These are phyloP conservation scores for Paratrypauchen microcephalus DNA, from an alignment of 2,797 vertebrate genomes.

Conservation along the genomic window DNA sequence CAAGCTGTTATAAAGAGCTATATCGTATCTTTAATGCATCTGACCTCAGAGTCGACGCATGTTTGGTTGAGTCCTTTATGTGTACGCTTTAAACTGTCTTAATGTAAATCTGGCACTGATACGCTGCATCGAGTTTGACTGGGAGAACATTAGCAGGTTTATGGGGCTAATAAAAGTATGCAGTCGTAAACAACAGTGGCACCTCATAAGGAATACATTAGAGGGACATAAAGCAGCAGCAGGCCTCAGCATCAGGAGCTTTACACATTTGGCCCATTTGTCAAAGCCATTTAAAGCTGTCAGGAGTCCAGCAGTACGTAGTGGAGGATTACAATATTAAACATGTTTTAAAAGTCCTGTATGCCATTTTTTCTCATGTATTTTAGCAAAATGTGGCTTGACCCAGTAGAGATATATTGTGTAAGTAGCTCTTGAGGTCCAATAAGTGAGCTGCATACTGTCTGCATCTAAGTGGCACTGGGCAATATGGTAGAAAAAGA, in stretches of 20 bases:
- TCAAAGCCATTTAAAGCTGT: too few species aligned
- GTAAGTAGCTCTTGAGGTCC: too few species aligned
- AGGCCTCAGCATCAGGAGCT: not conserved
- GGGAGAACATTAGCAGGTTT: not conserved
- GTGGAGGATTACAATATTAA: too few species aligned
- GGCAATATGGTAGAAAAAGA: too few species aligned
- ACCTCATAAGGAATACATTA: not conserved
- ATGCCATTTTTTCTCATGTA: too few species aligned
- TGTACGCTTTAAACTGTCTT: not conserved
- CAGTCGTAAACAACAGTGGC: not conserved
- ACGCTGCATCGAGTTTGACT: not conserved
- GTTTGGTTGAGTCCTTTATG: not conserved
- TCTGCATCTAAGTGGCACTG: too few species aligned
- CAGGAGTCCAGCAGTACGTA: too few species aligned
- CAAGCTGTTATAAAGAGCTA: not conserved
- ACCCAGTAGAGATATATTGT: too few species aligned
- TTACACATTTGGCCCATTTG: not conserved
- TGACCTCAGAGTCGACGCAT: too few species aligned
- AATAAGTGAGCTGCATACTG: too few species aligned
- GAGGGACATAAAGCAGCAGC: not conserved
- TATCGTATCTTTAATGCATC: not conserved
- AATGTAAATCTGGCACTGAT: not conserved
- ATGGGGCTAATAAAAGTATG: not conserved
- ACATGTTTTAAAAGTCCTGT: too few species aligned
- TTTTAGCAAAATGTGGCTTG: too few species aligned